Percentiles rank a stretch among this genome's conserved stretches.
phyloP scores from a whole-genome alignment of 1,140 invertebrate genomes.

The Macrotrachela quadricornifera region DNA sequence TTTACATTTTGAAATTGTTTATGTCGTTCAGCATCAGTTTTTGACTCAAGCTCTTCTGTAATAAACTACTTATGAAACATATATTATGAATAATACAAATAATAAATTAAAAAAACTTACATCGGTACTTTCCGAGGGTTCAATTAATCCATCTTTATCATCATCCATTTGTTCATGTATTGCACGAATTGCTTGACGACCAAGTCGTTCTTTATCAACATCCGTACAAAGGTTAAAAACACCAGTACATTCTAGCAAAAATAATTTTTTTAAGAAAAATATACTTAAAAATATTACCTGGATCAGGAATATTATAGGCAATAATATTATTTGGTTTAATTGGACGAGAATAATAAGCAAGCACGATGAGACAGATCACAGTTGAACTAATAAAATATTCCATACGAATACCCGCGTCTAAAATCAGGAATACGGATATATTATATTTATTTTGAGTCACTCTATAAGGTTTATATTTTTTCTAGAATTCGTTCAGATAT shows the following conservation, averaged over 20 bases:
- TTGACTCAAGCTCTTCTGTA: constrained; percentile 1
- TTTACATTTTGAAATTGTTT: constrained; percentile 77
- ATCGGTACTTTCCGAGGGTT: constrained; percentile 3
- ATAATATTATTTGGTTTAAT: too few species aligned
- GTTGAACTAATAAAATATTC: too few species aligned
- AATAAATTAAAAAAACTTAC: background rate
- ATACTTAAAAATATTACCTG: too few species aligned
- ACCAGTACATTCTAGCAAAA: constrained; percentile 1
- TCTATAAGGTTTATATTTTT: too few species aligned
- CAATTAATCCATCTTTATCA: constrained; percentile 6
- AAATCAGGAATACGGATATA: too few species aligned
- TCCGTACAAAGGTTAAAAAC: constrained; percentile 5
- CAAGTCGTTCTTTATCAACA: constrained; percentile 4
- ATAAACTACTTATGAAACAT: background rate
- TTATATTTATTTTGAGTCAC: too few species aligned
- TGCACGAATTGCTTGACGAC: constrained; percentile 1
- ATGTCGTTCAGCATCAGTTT: constrained; percentile 36
- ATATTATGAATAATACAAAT: background rate
- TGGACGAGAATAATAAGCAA: too few species aligned
- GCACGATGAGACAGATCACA: too few species aligned
- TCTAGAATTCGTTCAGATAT: too few species aligned
- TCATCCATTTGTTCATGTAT: constrained; percentile 9
- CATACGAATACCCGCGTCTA: too few species aligned
- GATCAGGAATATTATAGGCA: too few species aligned
- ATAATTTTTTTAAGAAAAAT: too few species aligned